A percentile compares a stretch with the other conserved stretches of the same genome.
Conservation (phyloP, 2,797 vertebrate genomes). For the Chromis chromis region DNA sequence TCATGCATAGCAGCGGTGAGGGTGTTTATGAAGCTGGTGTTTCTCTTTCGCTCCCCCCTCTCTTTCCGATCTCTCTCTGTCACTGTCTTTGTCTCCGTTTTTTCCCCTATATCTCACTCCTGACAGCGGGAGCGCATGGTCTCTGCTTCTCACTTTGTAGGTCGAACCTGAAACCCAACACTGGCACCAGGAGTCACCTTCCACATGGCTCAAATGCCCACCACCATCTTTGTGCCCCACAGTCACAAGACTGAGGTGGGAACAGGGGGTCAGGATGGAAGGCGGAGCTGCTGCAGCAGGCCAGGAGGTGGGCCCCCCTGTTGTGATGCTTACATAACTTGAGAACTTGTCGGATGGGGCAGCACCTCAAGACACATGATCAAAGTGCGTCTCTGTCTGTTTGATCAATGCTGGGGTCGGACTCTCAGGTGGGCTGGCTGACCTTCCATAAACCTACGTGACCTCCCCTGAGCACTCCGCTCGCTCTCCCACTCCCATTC, state of each 20-base stretch:
- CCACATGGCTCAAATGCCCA: conserved; percentile 68
- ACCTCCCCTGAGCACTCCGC: conserved; percentile 47
- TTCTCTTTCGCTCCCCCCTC: conserved; percentile 42
- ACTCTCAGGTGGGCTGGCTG: conserved; percentile 52
- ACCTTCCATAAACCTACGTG: conserved; percentile 64
- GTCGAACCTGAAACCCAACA: conserved; percentile 78
- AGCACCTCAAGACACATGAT: conserved; percentile 43
- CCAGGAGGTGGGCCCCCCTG: conserved; percentile 17
- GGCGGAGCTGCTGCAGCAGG: conserved; percentile 7
- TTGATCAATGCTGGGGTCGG: conserved; percentile 45
- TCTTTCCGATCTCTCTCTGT: conserved; percentile 29
- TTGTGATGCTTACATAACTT: conserved; percentile 54
- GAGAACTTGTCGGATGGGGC: conserved; percentile 38
- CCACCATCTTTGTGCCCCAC: conserved; percentile 45
- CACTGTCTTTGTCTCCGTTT: neutral
- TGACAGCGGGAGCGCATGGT: conserved; percentile 38
- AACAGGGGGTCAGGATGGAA: conserved; percentile 47
- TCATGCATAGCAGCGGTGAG: conserved; percentile 40
- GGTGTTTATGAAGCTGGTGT: conserved; percentile 56
- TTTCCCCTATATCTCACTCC: conserved; percentile 10
- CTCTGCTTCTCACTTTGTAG: conserved; percentile 58
- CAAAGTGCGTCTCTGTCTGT: conserved; percentile 56
- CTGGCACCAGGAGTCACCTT: conserved; percentile 82
- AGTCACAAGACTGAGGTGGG: conserved; percentile 73
- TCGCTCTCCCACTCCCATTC: conserved; percentile 45